A percentile compares a stretch with the other conserved stretches of the same genome.
Evolutionary conservation across 2,113 vertebrate species (phyloP).

Genomic region (Malurus cyaneus): DNA sequence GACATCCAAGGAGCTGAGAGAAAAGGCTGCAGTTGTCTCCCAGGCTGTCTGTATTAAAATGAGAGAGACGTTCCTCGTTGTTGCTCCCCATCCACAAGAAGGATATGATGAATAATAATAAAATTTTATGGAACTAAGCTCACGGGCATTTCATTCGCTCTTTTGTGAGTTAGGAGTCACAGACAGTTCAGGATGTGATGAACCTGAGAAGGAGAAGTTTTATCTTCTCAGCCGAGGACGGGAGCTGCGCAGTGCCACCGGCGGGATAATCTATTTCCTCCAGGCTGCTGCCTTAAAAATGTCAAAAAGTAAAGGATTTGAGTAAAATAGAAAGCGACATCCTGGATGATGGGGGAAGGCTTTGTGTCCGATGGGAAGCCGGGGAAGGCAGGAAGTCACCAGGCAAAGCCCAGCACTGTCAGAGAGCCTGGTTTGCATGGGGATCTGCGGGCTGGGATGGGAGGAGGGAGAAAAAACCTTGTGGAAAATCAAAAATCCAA

Average conservation of each 20-base stretch:
- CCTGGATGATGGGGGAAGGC: slow-evolving; percentile 27
- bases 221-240: not conserved
- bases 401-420: not conserved
- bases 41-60: not conserved
- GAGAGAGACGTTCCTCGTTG: fast-evolving
- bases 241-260: fast-evolving
- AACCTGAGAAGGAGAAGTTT: not conserved
- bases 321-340: slow-evolving; percentile 39
- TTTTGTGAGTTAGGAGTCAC: not conserved
- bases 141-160: fast-evolving
- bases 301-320: slow-evolving; percentile 23
- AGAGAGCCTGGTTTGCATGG: fast-evolving
- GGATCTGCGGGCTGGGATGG: not conserved
- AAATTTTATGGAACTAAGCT: not conserved
- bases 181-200: not conserved
- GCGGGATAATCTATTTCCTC: not conserved
- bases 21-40: not conserved
- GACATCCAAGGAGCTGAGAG: not conserved
- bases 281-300: slow-evolving; percentile 22
- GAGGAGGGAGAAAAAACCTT: not conserved
- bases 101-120: not conserved
- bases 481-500: not conserved
- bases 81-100: not conserved
- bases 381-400: slow-evolving; percentile 8
- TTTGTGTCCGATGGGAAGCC: not conserved